Conservation (phyloP, 2,888 invertebrate genomes). For the Drosophila merina region DNA sequence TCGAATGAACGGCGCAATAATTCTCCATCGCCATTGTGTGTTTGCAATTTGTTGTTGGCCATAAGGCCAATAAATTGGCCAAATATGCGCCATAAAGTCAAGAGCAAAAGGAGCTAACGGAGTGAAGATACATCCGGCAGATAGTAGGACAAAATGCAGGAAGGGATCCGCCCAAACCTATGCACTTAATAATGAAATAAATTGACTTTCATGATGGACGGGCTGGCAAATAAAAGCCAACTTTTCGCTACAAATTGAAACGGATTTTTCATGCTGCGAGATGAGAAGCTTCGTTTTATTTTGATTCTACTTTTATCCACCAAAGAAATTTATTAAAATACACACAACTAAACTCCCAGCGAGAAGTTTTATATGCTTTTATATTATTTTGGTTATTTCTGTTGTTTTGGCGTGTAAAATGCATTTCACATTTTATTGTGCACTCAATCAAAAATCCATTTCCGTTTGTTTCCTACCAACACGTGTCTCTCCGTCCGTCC, state of each 20-base stretch:
- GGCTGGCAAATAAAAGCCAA: slow-evolving; percentile 62
- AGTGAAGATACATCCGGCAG: slow-evolving; percentile 31
- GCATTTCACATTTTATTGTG: slow-evolving; percentile 79
- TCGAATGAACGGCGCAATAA: slow-evolving; percentile 56
- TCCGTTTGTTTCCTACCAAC: slow-evolving; percentile 62
- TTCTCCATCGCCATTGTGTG: slow-evolving; percentile 66
- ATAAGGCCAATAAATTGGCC: slow-evolving; percentile 66
- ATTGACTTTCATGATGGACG: slow-evolving; percentile 70
- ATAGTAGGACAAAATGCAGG: neutral
- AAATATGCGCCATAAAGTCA: slow-evolving; percentile 66
- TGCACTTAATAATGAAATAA: slow-evolving; percentile 76
- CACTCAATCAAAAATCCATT: slow-evolving; percentile 79
- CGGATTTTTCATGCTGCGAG: slow-evolving; percentile 12
- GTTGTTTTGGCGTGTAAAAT: slow-evolving; percentile 66
- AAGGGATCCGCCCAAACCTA: slow-evolving; percentile 50
- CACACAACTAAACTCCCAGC: slow-evolving; percentile 57
- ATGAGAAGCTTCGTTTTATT: slow-evolving; percentile 5
- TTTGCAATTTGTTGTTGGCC: slow-evolving; percentile 77
- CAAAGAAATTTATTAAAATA: slow-evolving; percentile 32
- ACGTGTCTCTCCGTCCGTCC: slow-evolving; percentile 32
- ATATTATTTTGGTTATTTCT: slow-evolving; percentile 20
- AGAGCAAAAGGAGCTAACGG: slow-evolving; percentile 16
- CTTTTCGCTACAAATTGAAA: slow-evolving; percentile 67
- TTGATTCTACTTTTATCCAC: slow-evolving; percentile 12
- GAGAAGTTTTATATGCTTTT: slow-evolving; percentile 33